These are phyloP conservation scores for Priocnemis perturbator DNA, from an alignment of 2,888 invertebrate species.

Conservation along the genomic window DNA sequence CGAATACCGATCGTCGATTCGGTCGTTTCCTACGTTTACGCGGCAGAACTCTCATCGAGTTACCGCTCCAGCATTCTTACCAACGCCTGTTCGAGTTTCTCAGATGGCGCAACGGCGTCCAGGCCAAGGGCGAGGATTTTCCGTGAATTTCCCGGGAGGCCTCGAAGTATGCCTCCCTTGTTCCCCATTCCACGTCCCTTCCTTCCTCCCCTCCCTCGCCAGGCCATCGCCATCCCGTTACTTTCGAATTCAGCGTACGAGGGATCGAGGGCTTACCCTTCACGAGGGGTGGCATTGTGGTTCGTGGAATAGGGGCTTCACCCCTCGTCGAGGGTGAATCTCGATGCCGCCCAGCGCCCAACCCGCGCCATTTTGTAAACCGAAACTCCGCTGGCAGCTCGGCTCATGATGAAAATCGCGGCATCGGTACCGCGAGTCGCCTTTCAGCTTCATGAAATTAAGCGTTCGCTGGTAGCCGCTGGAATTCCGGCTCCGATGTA, in stretches of 20 bases:
- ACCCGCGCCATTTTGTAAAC: slow-evolving; percentile 55
- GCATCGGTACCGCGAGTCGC: neutral
- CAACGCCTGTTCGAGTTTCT: too few species aligned
- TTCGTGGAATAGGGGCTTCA: slow-evolving; percentile 38
- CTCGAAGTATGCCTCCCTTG: slow-evolving; percentile 15
- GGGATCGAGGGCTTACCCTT: slow-evolving; percentile 44
- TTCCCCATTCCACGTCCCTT: slow-evolving; percentile 13
- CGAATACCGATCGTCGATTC: too few species aligned
- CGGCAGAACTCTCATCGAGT: too few species aligned
- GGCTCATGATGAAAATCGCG: neutral
- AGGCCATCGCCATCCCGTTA: slow-evolving; percentile 1
- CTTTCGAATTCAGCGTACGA: slow-evolving; percentile 40
- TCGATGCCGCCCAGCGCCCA: slow-evolving; percentile 42
- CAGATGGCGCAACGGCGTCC: slow-evolving; percentile 26
- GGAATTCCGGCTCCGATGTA: too few species aligned
- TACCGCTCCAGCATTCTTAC: too few species aligned
- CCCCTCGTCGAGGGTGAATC: slow-evolving; percentile 42
- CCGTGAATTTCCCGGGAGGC: slow-evolving; percentile 47
- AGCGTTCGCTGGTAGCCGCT: neutral
- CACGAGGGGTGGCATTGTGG: slow-evolving; percentile 46
- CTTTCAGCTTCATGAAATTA: neutral
- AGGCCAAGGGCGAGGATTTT: slow-evolving; percentile 28
- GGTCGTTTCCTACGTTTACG: too few species aligned
- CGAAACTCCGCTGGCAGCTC: too few species aligned
- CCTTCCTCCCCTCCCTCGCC: neutral